phyloP scores from a whole-genome alignment of 2,797 vertebrate species.

The Sebastes trivittatus region DNA sequence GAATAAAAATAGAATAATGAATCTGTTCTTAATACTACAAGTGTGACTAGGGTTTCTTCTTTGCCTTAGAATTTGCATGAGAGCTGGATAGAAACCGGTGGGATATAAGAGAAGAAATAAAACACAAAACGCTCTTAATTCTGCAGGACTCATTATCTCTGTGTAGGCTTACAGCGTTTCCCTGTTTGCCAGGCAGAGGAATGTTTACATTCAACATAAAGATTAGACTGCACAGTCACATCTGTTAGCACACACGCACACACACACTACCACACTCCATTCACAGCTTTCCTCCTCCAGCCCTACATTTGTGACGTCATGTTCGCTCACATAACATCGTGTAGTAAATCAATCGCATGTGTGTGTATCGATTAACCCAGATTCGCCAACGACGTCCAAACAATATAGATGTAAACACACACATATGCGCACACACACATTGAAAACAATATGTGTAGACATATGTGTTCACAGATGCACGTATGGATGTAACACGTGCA shows the following conservation, averaged over 20 bases:
- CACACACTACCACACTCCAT: slow-evolving; percentile 1
- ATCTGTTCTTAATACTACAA: not conserved
- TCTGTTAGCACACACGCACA: slow-evolving; percentile 6
- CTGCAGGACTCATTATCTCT: slow-evolving; percentile 18
- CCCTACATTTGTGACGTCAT: slow-evolving; percentile 20
- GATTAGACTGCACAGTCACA: slow-evolving; percentile 48
- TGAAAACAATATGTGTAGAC: not conserved
- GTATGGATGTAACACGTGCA: not conserved
- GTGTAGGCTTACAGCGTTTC: not conserved
- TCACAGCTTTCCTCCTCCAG: not conserved
- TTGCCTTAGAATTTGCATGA: not conserved
- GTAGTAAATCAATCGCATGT: slow-evolving; percentile 51
- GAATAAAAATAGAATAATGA: not conserved
- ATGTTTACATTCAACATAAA: slow-evolving; percentile 56
- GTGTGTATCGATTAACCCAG: slow-evolving; percentile 50
- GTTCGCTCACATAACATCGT: slow-evolving; percentile 3
- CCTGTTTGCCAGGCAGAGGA: not conserved
- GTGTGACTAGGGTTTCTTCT: not conserved
- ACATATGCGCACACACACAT: not conserved
- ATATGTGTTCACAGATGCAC: not conserved
- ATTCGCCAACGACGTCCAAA: slow-evolving; percentile 1
- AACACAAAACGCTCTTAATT: not conserved
- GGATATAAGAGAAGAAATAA: not conserved
- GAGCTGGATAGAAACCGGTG: not conserved
- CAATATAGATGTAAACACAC: slow-evolving; percentile 14